Percentiles rank a stretch among this genome's conserved stretches.
phyloP scores from a whole-genome alignment of 2,888 invertebrate genomes.

The Ernsta delagoae region DNA sequence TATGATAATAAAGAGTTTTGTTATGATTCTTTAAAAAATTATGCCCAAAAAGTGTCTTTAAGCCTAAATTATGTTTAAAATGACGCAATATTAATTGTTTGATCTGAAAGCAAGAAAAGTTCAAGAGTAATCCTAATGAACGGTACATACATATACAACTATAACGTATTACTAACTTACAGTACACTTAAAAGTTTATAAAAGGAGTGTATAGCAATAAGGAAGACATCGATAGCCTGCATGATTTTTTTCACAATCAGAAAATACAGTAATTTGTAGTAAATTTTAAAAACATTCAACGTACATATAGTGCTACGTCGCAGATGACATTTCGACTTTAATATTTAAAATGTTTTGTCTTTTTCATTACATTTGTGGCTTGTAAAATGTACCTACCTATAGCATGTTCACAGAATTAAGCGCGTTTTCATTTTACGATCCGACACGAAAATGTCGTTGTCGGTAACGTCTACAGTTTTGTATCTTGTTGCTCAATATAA shows the following conservation, averaged over 20 bases:
- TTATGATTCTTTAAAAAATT: too few relatives aligned
- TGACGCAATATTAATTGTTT: too few relatives aligned
- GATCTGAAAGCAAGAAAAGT: background rate
- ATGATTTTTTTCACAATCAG: slow-evolving; percentile 68
- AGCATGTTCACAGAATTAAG: too few relatives aligned
- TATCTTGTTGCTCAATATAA: too few relatives aligned
- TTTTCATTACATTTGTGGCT: too few relatives aligned
- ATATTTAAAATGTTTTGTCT: background rate
- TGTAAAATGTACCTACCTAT: too few relatives aligned
- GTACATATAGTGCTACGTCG: slow-evolving; percentile 4
- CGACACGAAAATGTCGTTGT: too few relatives aligned
- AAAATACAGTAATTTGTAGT: slow-evolving; percentile 59
- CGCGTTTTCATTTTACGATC: too few relatives aligned
- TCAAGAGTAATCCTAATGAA: slow-evolving; percentile 24
- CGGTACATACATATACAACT: slow-evolving; percentile 28
- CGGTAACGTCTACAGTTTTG: too few relatives aligned
- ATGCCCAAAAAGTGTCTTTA: too few relatives aligned
- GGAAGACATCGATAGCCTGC: slow-evolving; percentile 85
- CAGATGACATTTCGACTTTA: slow-evolving; percentile 26
- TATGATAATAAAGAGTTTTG: too few relatives aligned
- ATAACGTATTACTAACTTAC: slow-evolving; percentile 66
- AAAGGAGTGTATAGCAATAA: slow-evolving; percentile 83
- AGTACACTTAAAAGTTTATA: slow-evolving; percentile 69
- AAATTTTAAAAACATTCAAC: slow-evolving; percentile 39
- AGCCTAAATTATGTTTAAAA: too few relatives aligned